A percentile compares a stretch with the other conserved stretches of the same genome.
These are phyloP conservation scores for Euphydryas editha DNA, from an alignment of 2,888 invertebrate species.

Conservation along the genomic window DNA sequence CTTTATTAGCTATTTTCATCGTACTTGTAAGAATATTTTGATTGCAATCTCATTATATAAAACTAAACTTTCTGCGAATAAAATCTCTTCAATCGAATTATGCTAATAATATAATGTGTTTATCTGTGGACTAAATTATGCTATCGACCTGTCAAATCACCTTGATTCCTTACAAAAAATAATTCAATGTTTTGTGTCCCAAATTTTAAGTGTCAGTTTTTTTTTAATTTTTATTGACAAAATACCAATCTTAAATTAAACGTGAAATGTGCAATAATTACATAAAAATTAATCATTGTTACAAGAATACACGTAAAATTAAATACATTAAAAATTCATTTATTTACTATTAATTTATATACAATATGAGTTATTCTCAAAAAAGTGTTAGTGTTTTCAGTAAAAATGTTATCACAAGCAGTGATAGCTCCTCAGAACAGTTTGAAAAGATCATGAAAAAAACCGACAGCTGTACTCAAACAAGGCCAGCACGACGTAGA, in stretches of 20 bases:
- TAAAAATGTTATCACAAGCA: slow-evolving; percentile 33
- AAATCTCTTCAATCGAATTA: background rate
- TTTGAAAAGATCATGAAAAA: slow-evolving; percentile 23
- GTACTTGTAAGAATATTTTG: background rate
- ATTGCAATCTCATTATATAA: too few species aligned
- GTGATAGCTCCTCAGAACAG: slow-evolving; percentile 40
- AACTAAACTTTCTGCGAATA: background rate
- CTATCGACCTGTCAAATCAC: too few species aligned
- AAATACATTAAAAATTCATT: background rate
- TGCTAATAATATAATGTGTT: background rate
- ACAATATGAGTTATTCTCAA: slow-evolving; percentile 4
- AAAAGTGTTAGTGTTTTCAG: slow-evolving; percentile 11
- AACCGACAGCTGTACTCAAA: slow-evolving; percentile 60
- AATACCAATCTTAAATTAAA: too few species aligned
- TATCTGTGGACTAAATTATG: too few species aligned
- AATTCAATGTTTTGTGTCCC: too few species aligned
- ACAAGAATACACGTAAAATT: background rate
- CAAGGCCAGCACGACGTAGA: slow-evolving; percentile 41
- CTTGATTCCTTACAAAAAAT: too few species aligned
- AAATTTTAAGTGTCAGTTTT: too few species aligned
- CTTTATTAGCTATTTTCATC: slow-evolving; percentile 18
- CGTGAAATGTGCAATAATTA: too few species aligned
- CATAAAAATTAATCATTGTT: too few species aligned
- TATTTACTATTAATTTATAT: background rate
- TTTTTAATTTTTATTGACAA: too few species aligned